A percentile compares a stretch with the other conserved stretches of the same genome.
These are phyloP conservation scores for Apodemia hepburni DNA, from an alignment of 2,888 invertebrate species.

Conservation along the genomic window DNA sequence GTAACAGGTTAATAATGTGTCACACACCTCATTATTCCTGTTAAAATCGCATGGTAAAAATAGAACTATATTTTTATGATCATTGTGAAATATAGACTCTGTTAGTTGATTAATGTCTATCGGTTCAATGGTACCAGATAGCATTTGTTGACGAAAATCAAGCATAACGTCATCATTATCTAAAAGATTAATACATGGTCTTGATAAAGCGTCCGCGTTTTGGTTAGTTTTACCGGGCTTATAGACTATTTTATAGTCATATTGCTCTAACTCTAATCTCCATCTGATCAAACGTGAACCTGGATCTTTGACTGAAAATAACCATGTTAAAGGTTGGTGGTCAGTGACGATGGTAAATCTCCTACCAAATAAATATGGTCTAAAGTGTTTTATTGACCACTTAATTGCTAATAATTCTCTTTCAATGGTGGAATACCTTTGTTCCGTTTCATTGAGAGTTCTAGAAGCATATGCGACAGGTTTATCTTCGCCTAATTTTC, in stretches of 20 bases:
- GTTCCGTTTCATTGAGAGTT: constrained; percentile 11
- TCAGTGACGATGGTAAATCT: constrained; percentile 29
- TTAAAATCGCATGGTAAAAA: constrained; percentile 14
- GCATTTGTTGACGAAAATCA: constrained; percentile 1
- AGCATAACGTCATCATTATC: constrained; percentile 4
- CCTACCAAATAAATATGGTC: constrained; percentile 31
- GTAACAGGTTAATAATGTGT: not conserved
- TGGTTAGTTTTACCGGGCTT: constrained; percentile 34
- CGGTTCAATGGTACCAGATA: constrained; percentile 1
- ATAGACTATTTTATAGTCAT: constrained; percentile 34
- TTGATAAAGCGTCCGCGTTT: constrained; percentile 17
- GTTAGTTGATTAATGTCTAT: not conserved
- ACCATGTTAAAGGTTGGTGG: constrained; percentile 30
- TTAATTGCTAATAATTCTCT: constrained; percentile 30
- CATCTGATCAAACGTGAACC: constrained; percentile 28
- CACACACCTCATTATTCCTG: not conserved
- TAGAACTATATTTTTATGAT: constrained; percentile 10
- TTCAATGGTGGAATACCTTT: constrained; percentile 23
- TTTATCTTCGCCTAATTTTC: constrained; percentile 15
- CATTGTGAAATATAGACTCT: constrained; percentile 1
- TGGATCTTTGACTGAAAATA: constrained; percentile 31
- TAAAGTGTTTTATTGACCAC: constrained; percentile 31
- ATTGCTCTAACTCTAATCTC: constrained; percentile 32
- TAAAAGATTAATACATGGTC: constrained; percentile 13
- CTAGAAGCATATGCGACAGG: constrained; percentile 3